These are phyloP conservation scores for Piprites chloris DNA, from an alignment of 2,113 vertebrate species.

Conservation along the genomic window DNA sequence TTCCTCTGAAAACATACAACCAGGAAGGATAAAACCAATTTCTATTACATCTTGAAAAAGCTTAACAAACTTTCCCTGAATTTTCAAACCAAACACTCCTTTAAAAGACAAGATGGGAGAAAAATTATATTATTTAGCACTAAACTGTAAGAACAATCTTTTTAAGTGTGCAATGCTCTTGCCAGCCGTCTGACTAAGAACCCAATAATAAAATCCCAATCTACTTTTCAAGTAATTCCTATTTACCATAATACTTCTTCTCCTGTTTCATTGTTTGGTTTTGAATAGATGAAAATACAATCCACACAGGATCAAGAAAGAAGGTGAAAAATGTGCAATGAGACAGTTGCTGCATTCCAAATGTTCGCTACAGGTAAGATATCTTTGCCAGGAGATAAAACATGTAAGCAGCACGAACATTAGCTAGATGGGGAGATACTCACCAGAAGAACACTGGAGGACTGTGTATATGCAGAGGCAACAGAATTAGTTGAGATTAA, in stretches of 20 bases:
- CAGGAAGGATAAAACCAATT: neutral
- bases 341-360: neutral
- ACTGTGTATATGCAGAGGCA: neutral
- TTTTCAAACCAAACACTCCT: neutral
- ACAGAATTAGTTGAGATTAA: neutral
- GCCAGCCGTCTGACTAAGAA: neutral
- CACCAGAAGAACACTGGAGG: neutral
- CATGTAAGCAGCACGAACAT: neutral
- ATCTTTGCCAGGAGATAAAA: neutral
- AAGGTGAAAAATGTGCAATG: neutral
- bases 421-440: neutral
- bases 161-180: neutral
- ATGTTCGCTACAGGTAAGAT: neutral
- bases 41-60: neutral
- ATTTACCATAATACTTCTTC: neutral
- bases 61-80: neutral
- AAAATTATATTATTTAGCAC: neutral
- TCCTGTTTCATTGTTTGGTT: neutral
- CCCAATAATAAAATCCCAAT: neutral
- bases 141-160: neutral
- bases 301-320: neutral
- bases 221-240: neutral
- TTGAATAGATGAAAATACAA: neutral
- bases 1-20: neutral
- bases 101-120: neutral